phyloP scores from a whole-genome alignment of 1,140 invertebrate species.

The Drosophila busckii region DNA sequence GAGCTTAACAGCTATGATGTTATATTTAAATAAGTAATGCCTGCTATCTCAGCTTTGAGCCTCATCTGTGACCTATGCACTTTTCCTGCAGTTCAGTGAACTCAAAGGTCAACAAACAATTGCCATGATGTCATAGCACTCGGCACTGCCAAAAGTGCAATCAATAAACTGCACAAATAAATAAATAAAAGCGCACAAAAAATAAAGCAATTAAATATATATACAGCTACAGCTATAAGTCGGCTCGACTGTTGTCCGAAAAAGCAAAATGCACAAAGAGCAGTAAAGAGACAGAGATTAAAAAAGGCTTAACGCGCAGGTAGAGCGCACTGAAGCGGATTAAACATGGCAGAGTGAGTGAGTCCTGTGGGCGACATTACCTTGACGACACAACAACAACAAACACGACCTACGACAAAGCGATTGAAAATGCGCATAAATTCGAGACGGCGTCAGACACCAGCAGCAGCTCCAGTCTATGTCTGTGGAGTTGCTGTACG shows the following conservation, averaged over 20 bases:
- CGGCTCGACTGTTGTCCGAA: too few relatives aligned
- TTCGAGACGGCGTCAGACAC: slow-evolving; percentile 42
- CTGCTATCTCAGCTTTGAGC: too few relatives aligned
- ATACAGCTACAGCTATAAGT: too few relatives aligned
- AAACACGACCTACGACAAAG: slow-evolving; percentile 77
- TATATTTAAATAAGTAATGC: too few relatives aligned
- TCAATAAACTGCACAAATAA: too few relatives aligned
- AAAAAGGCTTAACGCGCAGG: too few relatives aligned
- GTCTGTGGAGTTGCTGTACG: not conserved
- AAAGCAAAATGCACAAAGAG: not conserved
- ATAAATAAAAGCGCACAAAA: not conserved
- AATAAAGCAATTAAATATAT: not conserved
- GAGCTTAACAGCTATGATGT: too few relatives aligned
- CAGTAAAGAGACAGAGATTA: not conserved
- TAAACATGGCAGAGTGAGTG: slow-evolving; percentile 30
- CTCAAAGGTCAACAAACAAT: slow-evolving; percentile 62
- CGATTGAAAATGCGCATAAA: slow-evolving; percentile 75
- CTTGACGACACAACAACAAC: slow-evolving; percentile 59
- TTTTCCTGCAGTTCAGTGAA: too few relatives aligned
- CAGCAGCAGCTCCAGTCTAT: slow-evolving; percentile 6
- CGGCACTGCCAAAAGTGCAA: too few relatives aligned
- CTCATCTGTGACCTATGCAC: too few relatives aligned
- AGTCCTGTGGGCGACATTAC: slow-evolving; percentile 71
- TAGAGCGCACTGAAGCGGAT: slow-evolving; percentile 1
- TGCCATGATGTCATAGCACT: too few relatives aligned